Evolutionary conservation across 2,888 invertebrate genomes (phyloP), one percentile per base, ranked within the genome.

Genomic region (Aquatica leii): DNA sequence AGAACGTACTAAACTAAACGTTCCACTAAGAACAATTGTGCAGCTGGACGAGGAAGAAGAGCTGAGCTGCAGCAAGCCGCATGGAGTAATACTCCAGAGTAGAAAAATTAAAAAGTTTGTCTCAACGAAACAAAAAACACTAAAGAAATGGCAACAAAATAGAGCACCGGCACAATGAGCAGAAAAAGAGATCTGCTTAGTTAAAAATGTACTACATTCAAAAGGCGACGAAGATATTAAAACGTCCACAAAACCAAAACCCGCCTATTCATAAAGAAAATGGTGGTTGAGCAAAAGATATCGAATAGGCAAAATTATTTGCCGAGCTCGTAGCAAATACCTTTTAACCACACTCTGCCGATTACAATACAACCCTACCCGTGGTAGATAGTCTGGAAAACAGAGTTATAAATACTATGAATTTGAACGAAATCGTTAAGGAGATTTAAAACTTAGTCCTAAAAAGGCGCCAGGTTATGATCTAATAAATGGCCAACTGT

Each of bases 281-380:
- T 40, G 53, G 53, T 5, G n/a, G 40, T 20, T 53, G 41, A 21
- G 53, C 40, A 53, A 53, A 41, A 18, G 53, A 53, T 15, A 24
- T 20, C 2, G 41, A 40, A 40, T 20, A 40, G 20, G 18, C 24
- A 24, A 6, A 24, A 24, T 6, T 24, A 24, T 24, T 24, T 24
- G 24, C 24, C 6, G 24, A 24, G 24, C 24, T n/a, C n/a, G 6
- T 24, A 24, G 24, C 24, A 24, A 24, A 4, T 2, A 6, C 24
- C 24, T 24, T 24, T 24, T 24, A 24, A 4, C 24, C 24, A 24
- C 6, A 24, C 24, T 6, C 24, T 24, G 24, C 24, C 6, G 24
- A 24, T 24, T 2, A 6, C 6, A 20, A 15, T n/a, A 18, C 37
- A 40, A 41, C 35, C 17, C 11, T 9, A 41, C 35, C 17, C 11